phyloP scores from a whole-genome alignment of 2,888 invertebrate genomes.

The Rhagophthalmus giganteus region DNA sequence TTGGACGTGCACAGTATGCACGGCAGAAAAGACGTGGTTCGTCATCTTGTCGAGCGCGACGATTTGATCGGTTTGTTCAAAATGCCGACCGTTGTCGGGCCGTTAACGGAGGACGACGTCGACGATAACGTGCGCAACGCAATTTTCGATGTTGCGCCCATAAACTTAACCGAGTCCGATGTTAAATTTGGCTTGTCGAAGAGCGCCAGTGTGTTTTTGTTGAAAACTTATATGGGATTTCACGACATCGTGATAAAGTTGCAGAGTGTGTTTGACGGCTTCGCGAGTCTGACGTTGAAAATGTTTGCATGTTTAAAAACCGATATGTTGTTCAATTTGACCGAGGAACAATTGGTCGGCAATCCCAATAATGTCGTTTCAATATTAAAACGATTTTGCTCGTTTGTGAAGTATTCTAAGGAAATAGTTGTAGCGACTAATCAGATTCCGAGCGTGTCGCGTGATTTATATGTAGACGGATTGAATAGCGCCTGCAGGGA shows the following conservation, averaged over 20 bases:
- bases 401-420: no score
- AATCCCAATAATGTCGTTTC: no score
- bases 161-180: slow-evolving; percentile 7
- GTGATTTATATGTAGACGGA: no score
- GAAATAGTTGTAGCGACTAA: no score
- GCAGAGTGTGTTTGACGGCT: background rate
- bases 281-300: background rate
- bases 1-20: background rate
- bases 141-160: slow-evolving; percentile 4
- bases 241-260: slow-evolving; percentile 4
- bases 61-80: slow-evolving; percentile 14
- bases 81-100: slow-evolving; percentile 10
- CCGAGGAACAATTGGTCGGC: background rate
- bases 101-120: slow-evolving; percentile 11
- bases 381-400: no score
- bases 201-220: slow-evolving; percentile 4
- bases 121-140: slow-evolving; percentile 9
- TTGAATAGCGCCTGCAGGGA: no score
- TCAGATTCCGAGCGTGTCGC: no score
- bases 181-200: slow-evolving; percentile 19
- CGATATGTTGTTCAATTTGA: background rate
- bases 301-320: background rate
- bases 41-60: slow-evolving; percentile 8
- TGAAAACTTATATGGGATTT: slow-evolving; percentile 17
- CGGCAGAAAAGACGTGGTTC: slow-evolving; percentile 9